phyloP scores from a whole-genome alignment of 23 tunicate genomes.

The Styela clava region DNA sequence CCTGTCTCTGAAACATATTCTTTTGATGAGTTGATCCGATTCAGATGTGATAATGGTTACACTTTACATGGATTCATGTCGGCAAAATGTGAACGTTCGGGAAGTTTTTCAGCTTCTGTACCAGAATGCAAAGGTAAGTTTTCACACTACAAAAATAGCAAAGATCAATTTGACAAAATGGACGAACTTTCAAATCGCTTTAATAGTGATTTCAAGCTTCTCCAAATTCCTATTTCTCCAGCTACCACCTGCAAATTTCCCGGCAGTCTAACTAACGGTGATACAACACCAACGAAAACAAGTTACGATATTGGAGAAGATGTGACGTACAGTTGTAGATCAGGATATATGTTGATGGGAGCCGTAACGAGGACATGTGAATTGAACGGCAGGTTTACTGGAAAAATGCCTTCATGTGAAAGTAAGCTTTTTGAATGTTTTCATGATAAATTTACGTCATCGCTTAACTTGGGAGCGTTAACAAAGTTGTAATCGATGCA shows the following conservation, averaged over 20 bases:
- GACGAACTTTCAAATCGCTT: no score
- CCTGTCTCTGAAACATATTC: slow-evolving; percentile 1
- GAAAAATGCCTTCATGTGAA: slow-evolving; percentile 12
- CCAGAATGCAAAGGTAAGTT: slow-evolving; percentile 48
- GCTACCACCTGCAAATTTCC: slow-evolving; percentile 7
- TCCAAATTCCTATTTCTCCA: no score
- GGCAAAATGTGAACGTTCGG: slow-evolving; percentile 28
- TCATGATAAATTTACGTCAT: no score
- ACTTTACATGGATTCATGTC: background rate
- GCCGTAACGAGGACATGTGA: background rate
- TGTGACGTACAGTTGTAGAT: slow-evolving; percentile 11
- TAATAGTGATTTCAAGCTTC: no score
- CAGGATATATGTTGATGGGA: slow-evolving; percentile 17
- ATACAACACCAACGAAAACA: slow-evolving; percentile 5
- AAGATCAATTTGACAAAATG: background rate
- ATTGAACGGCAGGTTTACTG: slow-evolving; percentile 4
- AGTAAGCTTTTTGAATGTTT: background rate
- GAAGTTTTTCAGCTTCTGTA: slow-evolving; percentile 29
- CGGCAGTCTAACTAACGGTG: slow-evolving; percentile 10
- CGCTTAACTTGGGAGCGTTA: no score
- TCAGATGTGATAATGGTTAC: slow-evolving; percentile 33
- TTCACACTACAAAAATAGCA: background rate
- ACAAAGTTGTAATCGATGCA: no score
- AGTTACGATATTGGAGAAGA: slow-evolving; percentile 2
- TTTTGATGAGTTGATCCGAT: slow-evolving; percentile 3